A percentile compares a stretch with the other conserved stretches of the same genome.
Evolutionary conservation across 2,113 vertebrate genomes (phyloP).

Genomic region (Rhagologus leucostigma): DNA sequence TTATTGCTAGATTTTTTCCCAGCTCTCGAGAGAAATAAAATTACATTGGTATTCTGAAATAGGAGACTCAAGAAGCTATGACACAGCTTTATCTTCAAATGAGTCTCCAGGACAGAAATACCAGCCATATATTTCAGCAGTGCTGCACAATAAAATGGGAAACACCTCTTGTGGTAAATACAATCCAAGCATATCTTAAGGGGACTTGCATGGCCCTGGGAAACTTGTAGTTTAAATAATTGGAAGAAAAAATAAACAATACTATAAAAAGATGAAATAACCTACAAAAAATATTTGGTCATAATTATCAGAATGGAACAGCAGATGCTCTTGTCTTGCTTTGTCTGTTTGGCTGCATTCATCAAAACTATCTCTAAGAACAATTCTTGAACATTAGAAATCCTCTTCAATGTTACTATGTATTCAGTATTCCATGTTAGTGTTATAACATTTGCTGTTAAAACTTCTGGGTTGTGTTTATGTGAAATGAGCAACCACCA

Average conservation of each 20-base stretch:
- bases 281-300: not conserved
- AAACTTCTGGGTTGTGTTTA: not conserved
- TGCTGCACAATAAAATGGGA: not conserved
- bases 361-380: not conserved
- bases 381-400: not conserved
- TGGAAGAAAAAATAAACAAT: not conserved
- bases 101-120: not conserved
- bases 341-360: not conserved
- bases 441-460: not conserved
- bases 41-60: not conserved
- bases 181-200: not conserved
- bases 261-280: not conserved
- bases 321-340: not conserved
- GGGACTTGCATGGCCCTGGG: not conserved
- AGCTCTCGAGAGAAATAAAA: not conserved
- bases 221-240: not conserved
- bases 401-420: not conserved
- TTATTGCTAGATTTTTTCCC: not conserved
- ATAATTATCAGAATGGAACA: not conserved
- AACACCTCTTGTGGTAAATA: not conserved
- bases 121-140: not conserved
- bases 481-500: not conserved
- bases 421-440: not conserved
- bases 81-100: not conserved
- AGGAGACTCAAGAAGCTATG: not conserved